These are phyloP conservation scores for Lagenorhynchus albirostris DNA, from an alignment of 2,113 vertebrate species.

Conservation along the genomic window DNA sequence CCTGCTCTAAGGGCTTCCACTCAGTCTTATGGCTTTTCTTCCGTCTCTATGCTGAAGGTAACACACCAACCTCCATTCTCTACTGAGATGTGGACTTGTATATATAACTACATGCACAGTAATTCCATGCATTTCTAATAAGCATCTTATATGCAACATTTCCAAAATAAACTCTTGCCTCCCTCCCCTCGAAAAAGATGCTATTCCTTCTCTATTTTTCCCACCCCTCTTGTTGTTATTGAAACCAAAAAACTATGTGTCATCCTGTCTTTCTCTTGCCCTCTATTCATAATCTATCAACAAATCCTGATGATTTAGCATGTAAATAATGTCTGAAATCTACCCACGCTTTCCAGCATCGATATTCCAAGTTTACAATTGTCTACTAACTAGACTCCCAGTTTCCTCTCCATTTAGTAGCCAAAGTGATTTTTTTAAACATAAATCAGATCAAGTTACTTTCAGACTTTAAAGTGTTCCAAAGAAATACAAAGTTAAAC, in stretches of 20 bases:
- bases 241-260: neutral
- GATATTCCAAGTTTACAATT: neutral
- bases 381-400: neutral
- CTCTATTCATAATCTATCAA: neutral
- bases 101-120: neutral
- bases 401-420: neutral
- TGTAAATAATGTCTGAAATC: neutral
- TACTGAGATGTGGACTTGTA: neutral
- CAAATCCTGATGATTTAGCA: neutral
- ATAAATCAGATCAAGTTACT: neutral
- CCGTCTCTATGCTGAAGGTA: neutral
- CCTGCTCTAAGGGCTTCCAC: neutral
- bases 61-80: neutral
- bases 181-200: neutral
- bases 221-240: neutral
- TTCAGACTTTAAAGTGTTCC: neutral
- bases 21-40: neutral
- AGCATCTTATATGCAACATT: neutral
- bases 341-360: neutral
- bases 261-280: neutral
- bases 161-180: neutral
- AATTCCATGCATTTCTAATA: neutral
- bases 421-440: neutral
- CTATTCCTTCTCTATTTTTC: neutral
- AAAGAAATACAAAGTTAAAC: slow-evolving; percentile 2